Conservation (phyloP, 2,888 invertebrate species). For the Eustalomyia histrio region DNA sequence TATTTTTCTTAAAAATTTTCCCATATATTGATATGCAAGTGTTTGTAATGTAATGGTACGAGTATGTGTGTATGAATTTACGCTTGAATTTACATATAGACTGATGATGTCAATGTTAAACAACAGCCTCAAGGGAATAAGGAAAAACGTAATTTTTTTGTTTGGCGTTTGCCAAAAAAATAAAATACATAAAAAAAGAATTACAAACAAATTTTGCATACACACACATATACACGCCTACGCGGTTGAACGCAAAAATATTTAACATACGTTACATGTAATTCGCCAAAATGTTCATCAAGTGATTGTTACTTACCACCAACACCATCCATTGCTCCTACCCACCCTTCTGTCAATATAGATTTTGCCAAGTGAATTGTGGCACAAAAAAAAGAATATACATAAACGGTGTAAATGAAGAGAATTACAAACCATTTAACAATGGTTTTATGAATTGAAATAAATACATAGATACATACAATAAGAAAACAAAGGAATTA, state of each 20-base stretch:
- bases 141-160: slow-evolving; percentile 5
- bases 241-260: slow-evolving; percentile 66
- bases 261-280: slow-evolving; percentile 65
- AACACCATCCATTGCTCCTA: not conserved
- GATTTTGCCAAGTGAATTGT: slow-evolving; percentile 43
- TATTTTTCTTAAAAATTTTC: slow-evolving; percentile 29
- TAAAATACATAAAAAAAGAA: slow-evolving; percentile 35
- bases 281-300: slow-evolving; percentile 66
- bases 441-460: slow-evolving; percentile 13
- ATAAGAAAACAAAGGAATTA: too few species aligned
- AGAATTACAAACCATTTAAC: slow-evolving; percentile 74
- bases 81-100: slow-evolving; percentile 32
- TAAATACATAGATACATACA: not conserved
- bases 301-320: slow-evolving; percentile 41
- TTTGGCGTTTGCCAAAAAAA: not conserved
- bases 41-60: not conserved
- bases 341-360: not conserved
- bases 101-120: slow-evolving; percentile 64
- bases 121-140: slow-evolving; percentile 57
- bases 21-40: slow-evolving; percentile 29
- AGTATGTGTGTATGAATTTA: not conserved
- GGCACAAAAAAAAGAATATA: slow-evolving; percentile 4
- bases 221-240: slow-evolving; percentile 61
- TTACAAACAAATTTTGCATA: slow-evolving; percentile 31
- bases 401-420: slow-evolving; percentile 69